Base-by-base conservation (phyloP, 2,113 vertebrate genomes). In the Gasterosteus nipponicus region DNA sequence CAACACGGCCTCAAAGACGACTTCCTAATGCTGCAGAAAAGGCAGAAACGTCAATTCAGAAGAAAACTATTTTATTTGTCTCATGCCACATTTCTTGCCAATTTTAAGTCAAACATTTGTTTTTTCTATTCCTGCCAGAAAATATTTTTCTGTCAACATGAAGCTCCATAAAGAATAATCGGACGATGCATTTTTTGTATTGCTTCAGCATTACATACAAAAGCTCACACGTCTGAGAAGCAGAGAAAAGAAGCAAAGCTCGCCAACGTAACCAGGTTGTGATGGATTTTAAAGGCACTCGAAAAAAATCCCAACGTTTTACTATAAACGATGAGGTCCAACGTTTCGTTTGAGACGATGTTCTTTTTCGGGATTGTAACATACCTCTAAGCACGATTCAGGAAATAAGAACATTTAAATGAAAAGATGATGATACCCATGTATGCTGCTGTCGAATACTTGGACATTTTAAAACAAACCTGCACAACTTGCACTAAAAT, bases 1-100 rank as follows among this genome's bases (percentile, higher is more conserved):
- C 35, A 31, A 73, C 7, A n/a, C 10, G 67, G 71, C 68, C 58
- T 84, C 69, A 73, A 49, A 80, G 41, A 59, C 7, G 26, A 41
- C 41, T 60, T 53, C 44, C 29, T 10, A 2, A 22, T 69, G 26
- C 54, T 62, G 62, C 31, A 18, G 62, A 49, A 41, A 61, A 47
- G 44, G 41, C 39, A 68, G 35, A 10, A 59, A 35, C 9, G 19
- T 58, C 26, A 63, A 59, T 26, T 26, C 9, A 60, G 53, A 64
- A 35, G 60, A 53, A 75, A 65, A 22, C 38, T 10, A 51, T 69
- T 3, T 2, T 33, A 0, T 15, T 35, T 58, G 4, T n/a, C 65
- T 61, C 10, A n/a, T 29, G 8, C 1, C 44, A 59, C 2, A 46
- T 18, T 26, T 29, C 7, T 10, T 31, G 18, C 16, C 69, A 26